Base-by-base conservation (phyloP, 2,113 vertebrate genomes). In the Lynx canadensis region DNA sequence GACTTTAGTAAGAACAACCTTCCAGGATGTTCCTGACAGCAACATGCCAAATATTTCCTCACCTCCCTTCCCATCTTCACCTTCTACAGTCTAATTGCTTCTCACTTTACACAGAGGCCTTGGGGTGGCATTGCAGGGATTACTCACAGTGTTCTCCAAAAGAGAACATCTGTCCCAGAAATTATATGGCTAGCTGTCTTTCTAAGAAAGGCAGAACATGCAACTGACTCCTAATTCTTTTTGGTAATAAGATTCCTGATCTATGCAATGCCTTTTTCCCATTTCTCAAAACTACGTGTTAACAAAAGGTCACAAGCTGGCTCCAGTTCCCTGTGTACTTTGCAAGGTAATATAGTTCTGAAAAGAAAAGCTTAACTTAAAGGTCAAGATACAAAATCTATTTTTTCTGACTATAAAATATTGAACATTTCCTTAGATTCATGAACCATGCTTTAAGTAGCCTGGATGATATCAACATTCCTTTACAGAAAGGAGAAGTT, bases 241-340 rank as follows among this genome's bases (percentile, higher is more conserved):
- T 79, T 84, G 95, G 33, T 93, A 97, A 98, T 92, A 78, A 94
- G 98, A 97, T 97, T 98, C 97, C 84, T 97, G 96, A 98, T 97
- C 63, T 98, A 89, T 80, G 96, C 88, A 96, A 96, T 57, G 90
- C 91, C 95, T 98, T 98, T 95, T 90, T 95, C 96, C 97, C 96
- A 97, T 98, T 98, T 98, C 97, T 98, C 97, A 98, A 97, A 98
- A 94, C 82, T 91, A 82, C 87, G 71, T 91, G 97, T 93, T 98
- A 98, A 98, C 97, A 97, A 99, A 99, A 99, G 98, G 98, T 98
- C 98, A 98, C 94, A 97, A 93, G 69, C 95, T 98, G 98, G 98
- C 94, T 98, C 93, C 78, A 41, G 95, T 89, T 98, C 68, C 87
- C 95, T 95, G 90, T 96, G 60, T 98, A 98, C 98, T 98, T 98